Evolutionary conservation across 2,113 vertebrate species (phyloP).

Genomic region (Xenopus tropicalis): UCB_Xtro_10.0 CM004443.2:134212501-134213000

Average conservation of each 20-base stretch:
- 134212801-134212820: constrained; percentile 53
- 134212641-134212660: constrained; percentile 10
- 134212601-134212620: not conserved
- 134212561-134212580: not conserved
- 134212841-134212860: constrained; percentile 28
- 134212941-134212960: constrained; percentile 81
- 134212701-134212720: constrained; percentile 35
- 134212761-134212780: constrained; percentile 44
- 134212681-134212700: constrained; percentile 19
- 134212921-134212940: constrained; percentile 90
- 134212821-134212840: constrained; percentile 47
- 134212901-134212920: constrained; percentile 79
- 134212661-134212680: constrained; percentile 17
- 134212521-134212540: too few species aligned
- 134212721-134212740: constrained; percentile 73
- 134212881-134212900: constrained; percentile 93
- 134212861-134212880: constrained; percentile 64
- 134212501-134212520: too few species aligned
- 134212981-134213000: constrained; percentile 69
- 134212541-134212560: too few species aligned
- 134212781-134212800: constrained; percentile 46
- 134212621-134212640: not conserved
- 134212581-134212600: not conserved
- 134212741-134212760: constrained; percentile 71
- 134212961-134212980: constrained; percentile 78